phyloP scores from a whole-genome alignment of 2,888 invertebrate species.

The Mesorhabditis sp. region DNA sequence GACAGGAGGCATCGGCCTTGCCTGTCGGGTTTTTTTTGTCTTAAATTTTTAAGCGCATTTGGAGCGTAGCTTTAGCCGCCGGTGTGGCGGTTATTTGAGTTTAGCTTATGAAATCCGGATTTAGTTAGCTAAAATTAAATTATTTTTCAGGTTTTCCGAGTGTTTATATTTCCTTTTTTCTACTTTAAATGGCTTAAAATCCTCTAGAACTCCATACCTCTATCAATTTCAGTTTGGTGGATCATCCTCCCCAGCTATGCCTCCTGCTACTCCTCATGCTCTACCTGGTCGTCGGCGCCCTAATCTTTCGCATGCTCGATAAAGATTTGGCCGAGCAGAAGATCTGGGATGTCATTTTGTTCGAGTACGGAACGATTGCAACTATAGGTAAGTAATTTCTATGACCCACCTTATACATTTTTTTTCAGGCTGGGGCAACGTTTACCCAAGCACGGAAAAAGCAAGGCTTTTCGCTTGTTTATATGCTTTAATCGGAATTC shows the following conservation, averaged over 20 bases:
- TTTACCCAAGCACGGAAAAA: conserved; percentile 28
- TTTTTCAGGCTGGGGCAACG: conserved; percentile 38
- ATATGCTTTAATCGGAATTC: conserved; percentile 35
- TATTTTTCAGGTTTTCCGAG: neutral
- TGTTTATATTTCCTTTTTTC: neutral
- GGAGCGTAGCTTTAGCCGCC: too few relatives aligned
- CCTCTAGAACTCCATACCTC: too few relatives aligned
- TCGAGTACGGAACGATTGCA: conserved; percentile 33
- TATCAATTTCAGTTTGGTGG: conserved; percentile 6
- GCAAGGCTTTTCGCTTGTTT: conserved; percentile 31
- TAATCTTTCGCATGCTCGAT: conserved; percentile 24
- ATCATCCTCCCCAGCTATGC: conserved; percentile 22
- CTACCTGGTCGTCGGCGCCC: conserved; percentile 19
- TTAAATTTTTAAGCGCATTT: too few relatives aligned
- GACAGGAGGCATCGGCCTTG: too few relatives aligned
- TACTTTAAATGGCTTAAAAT: neutral
- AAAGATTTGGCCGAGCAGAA: conserved; percentile 16
- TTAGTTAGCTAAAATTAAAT: neutral
- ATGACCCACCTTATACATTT: neutral
- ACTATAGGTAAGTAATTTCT: conserved; percentile 22
- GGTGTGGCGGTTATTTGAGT: too few relatives aligned
- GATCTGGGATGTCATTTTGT: conserved; percentile 29
- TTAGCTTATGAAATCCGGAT: too few relatives aligned
- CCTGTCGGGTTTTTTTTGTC: too few relatives aligned
- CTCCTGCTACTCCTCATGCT: conserved; percentile 16